Evolutionary conservation across 2,113 vertebrate genomes (phyloP), one percentile per base, ranked within the genome.

Genomic region (Haemorhous mexicanus): DNA sequence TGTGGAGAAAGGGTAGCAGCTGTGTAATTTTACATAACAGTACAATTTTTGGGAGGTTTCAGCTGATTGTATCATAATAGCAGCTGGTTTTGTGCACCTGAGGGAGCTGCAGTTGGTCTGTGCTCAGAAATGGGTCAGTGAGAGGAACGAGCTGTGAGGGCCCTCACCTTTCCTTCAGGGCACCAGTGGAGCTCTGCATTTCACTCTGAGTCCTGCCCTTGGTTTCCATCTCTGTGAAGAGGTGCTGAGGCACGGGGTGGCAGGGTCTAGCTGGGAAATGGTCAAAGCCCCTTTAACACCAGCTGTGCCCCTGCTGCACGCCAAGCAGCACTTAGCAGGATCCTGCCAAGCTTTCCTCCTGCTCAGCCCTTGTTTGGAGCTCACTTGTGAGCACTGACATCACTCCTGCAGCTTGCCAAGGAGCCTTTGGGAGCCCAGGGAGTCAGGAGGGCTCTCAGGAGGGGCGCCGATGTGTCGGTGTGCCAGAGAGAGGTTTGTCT

Each of bases 391-490:
- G 66, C 66, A 26, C 66, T 79, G 56, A 47, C 41, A 30, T 70
- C 64, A 63, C 16, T 47, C 56, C 14, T 63, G 26, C 3, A 12
- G 37, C 47, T 70, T 33, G 33, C 61, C 43, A 62, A 13, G 1
- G 33, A 63, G 80, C 32, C 1, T 6, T 37, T 49, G 13, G 52
- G 72, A 63, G 23, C 52, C 12, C 3, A 4, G 1, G 2, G 46
- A 20, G 24, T 1, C 5, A 13, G 55, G 53, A 17, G 4, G 8
- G 10, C 18, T 49, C 52, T 66, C 11, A 11, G 74, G 62, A 52
- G 33, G 35, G 30, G 39, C 2, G 0, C 4, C 0, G 1, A 6
- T 13, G 35, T 2, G 11, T 17, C 1, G 0, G 24, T n/a, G 44
- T 41, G 39, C 43, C 19, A 37, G 53, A 39, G 49, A 16, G 20